A percentile compares a stretch with the other conserved stretches of the same genome.
Conservation (phyloP, 1,140 invertebrate genomes). For the Nautilus pompilius region DNA sequence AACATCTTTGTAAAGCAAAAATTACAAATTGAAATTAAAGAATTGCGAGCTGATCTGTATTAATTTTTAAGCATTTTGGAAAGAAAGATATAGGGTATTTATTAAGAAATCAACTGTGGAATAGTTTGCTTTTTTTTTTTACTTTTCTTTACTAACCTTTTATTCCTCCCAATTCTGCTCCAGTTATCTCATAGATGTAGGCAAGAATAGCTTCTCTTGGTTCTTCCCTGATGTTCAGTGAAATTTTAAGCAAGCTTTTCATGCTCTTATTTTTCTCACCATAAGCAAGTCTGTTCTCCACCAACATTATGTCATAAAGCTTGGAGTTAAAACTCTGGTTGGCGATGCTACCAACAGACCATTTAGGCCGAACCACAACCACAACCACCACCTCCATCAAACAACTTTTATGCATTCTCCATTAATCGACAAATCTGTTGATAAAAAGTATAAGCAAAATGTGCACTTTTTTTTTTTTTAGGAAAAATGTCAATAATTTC, state of each 20-base stretch:
- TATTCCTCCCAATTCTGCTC: constrained; percentile 25
- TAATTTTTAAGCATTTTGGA: background rate
- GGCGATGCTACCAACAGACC: background rate
- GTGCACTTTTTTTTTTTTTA: too few species aligned
- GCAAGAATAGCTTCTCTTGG: constrained; percentile 31
- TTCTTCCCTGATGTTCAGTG: constrained; percentile 27
- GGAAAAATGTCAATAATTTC: too few species aligned
- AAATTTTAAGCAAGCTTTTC: constrained; percentile 35
- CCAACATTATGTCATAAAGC: background rate
- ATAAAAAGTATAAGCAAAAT: too few species aligned
- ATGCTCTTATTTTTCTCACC: constrained; percentile 3
- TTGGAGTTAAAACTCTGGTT: background rate
- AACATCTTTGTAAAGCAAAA: background rate
- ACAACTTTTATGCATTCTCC: too few species aligned
- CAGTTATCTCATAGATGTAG: constrained; percentile 30
- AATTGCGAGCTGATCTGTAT: background rate
- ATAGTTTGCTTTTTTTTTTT: too few species aligned
- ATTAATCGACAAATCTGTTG: too few species aligned
- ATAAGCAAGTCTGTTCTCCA: background rate
- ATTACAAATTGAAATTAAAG: background rate
- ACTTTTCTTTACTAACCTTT: constrained; percentile 33
- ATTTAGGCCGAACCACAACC: background rate
- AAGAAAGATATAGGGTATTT: background rate
- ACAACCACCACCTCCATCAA: background rate
- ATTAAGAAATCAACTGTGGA: background rate